Percentiles rank a stretch among this genome's conserved stretches.
phyloP scores from a whole-genome alignment of 2,888 invertebrate species.

The Acronicta alni region DNA sequence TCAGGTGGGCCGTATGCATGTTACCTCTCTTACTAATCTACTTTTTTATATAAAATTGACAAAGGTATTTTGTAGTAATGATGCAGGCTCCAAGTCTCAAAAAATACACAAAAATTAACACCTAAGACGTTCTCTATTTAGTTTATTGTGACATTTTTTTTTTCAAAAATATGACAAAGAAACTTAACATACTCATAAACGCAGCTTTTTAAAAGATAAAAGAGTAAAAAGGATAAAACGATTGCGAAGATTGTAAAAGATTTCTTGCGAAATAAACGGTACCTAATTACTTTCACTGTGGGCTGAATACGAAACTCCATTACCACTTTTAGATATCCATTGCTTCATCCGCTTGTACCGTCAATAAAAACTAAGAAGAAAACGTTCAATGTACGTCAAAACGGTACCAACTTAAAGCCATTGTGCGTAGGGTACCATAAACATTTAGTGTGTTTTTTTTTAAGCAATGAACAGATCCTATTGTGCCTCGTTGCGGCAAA shows the following conservation, averaged over 20 bases:
- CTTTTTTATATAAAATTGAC: too few species aligned
- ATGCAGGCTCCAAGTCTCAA: too few species aligned
- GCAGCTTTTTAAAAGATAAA: constrained; percentile 9
- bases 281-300: constrained; percentile 28
- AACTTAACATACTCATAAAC: constrained; percentile 1
- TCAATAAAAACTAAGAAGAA: background rate
- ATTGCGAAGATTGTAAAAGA: constrained; percentile 32
- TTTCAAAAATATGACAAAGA: constrained; percentile 20
- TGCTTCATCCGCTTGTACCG: background rate
- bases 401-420: background rate
- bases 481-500: constrained; percentile 15
- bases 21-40: too few species aligned
- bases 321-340: constrained; percentile 3
- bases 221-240: constrained; percentile 18
- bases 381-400: background rate
- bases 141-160: constrained; percentile 1
- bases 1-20: too few species aligned
- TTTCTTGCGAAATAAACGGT: constrained; percentile 30
- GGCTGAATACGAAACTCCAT: background rate
- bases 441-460: constrained; percentile 7
- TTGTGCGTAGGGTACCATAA: constrained; percentile 11
- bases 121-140: background rate
- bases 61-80: too few species aligned
- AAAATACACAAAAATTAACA: too few species aligned
- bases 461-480: background rate